Conservation (phyloP, 2,888 invertebrate species). For the Chrysolina oricalcia region DNA sequence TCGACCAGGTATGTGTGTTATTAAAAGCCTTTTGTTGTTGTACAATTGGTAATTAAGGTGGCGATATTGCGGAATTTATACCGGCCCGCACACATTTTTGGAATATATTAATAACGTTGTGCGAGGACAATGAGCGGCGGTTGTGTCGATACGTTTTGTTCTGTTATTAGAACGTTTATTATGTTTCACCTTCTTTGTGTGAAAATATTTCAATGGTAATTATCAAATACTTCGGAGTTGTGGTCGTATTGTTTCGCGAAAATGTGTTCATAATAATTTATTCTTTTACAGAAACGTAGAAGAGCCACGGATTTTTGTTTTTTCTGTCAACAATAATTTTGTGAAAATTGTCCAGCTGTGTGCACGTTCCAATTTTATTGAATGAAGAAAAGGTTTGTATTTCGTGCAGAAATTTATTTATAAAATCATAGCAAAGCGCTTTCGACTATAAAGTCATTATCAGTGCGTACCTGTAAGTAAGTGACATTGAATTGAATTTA, state of each 20-base stretch:
- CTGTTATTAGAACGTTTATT: conserved; percentile 20
- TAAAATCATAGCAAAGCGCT: too few species aligned
- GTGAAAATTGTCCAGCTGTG: too few species aligned
- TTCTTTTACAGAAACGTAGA: too few species aligned
- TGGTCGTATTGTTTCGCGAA: neutral
- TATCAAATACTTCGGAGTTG: conserved; percentile 11
- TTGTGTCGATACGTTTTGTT: conserved; percentile 37
- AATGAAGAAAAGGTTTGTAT: too few species aligned
- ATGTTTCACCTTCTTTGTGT: conserved; percentile 23
- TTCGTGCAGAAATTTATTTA: too few species aligned
- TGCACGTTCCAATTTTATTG: too few species aligned
- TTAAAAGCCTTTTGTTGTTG: conserved; percentile 64
- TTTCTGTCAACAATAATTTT: too few species aligned
- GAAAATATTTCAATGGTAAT: conserved; percentile 12
- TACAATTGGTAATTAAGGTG: conserved; percentile 65
- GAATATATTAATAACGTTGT: conserved; percentile 63
- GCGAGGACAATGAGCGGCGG: conserved; percentile 54
- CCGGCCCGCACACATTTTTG: conserved; percentile 61
- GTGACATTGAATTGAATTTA: too few species aligned
- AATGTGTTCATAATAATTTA: too few species aligned
- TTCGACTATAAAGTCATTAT: too few species aligned
- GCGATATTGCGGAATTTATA: conserved; percentile 60
- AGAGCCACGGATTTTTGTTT: too few species aligned
- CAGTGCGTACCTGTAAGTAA: too few species aligned
- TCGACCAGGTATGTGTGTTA: conserved; percentile 64